Percentiles rank a stretch among this genome's conserved stretches.
phyloP scores from a whole-genome alignment of 2,797 vertebrate species.

The Catamblyrhynchus diadema region DNA sequence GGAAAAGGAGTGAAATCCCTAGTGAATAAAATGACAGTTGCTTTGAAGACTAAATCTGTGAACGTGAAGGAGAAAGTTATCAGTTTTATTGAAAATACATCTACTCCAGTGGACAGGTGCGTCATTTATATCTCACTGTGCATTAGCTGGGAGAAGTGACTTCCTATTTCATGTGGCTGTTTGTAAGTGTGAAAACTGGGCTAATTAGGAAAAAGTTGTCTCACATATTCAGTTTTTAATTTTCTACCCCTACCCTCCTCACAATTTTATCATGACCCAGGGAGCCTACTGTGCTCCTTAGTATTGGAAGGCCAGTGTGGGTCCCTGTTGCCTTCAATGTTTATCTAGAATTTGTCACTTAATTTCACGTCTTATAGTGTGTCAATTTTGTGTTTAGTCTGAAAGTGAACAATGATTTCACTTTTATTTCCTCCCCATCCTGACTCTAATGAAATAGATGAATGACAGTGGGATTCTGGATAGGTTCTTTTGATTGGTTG shows the following conservation, averaged over 20 bases:
- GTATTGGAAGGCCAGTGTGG: background rate
- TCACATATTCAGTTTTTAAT: background rate
- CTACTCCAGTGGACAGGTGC: conserved; percentile 95
- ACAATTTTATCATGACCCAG: background rate
- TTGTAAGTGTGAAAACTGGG: background rate
- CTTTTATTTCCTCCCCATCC: background rate
- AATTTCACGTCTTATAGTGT: background rate
- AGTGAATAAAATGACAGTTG: conserved; percentile 98
- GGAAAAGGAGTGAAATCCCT: conserved; percentile 95
- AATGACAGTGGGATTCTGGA: background rate
- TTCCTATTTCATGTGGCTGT: background rate
- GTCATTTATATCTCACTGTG: background rate
- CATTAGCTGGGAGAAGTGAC: background rate
- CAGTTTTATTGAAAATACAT: conserved; percentile 98
- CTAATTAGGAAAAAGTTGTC: background rate
- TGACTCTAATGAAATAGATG: background rate
- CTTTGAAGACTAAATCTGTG: conserved; percentile 95
- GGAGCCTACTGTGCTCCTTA: background rate
- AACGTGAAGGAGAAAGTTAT: conserved; percentile 99
- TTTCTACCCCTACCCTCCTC: background rate
- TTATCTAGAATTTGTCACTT: background rate
- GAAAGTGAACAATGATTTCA: background rate
- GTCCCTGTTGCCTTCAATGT: background rate
- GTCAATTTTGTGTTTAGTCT: background rate
- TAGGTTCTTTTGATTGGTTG: fast-evolving